phyloP scores from a whole-genome alignment of 1,140 invertebrate genomes.

The Pectinophora gossypiella region DNA sequence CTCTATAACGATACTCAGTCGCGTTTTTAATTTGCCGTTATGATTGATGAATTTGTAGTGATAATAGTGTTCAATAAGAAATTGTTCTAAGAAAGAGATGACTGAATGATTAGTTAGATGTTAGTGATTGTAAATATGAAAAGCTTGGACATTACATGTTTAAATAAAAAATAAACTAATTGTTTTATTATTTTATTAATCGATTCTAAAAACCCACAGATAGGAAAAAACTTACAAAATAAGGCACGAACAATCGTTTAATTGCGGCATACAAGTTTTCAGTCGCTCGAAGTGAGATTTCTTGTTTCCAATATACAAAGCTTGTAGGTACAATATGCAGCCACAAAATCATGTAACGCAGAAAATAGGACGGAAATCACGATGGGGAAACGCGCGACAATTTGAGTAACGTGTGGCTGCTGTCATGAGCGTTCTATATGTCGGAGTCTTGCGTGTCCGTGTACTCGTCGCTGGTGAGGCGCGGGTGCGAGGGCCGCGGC shows the following conservation, averaged over 20 bases:
- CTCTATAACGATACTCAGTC: slow-evolving; percentile 71
- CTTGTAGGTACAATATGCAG: no score
- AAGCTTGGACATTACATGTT: slow-evolving; percentile 73
- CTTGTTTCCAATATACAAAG: no score
- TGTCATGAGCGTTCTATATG: no score
- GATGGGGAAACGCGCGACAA: no score
- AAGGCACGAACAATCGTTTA: no score
- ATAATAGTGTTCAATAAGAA: slow-evolving; percentile 70
- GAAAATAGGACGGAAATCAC: no score
- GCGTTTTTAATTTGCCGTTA: slow-evolving; percentile 67
- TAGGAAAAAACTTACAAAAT: no score
- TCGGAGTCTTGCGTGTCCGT: slow-evolving; percentile 59
- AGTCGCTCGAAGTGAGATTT: no score
- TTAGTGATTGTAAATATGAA: slow-evolving; percentile 71
- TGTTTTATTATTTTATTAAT: slow-evolving; percentile 56
- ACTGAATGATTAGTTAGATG: slow-evolving; percentile 68
- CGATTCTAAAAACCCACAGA: no score
- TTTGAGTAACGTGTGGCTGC: no score
- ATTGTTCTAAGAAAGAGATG: slow-evolving; percentile 66
- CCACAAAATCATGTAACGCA: no score
- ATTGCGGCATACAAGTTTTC: no score
- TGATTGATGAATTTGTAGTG: slow-evolving; percentile 66
- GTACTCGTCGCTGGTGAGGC: slow-evolving; percentile 61
- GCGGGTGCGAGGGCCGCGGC: slow-evolving; percentile 27
- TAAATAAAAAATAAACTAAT: slow-evolving; percentile 53